phyloP scores from a whole-genome alignment of 2,797 vertebrate species.

The Anguilla obscura region DNA sequence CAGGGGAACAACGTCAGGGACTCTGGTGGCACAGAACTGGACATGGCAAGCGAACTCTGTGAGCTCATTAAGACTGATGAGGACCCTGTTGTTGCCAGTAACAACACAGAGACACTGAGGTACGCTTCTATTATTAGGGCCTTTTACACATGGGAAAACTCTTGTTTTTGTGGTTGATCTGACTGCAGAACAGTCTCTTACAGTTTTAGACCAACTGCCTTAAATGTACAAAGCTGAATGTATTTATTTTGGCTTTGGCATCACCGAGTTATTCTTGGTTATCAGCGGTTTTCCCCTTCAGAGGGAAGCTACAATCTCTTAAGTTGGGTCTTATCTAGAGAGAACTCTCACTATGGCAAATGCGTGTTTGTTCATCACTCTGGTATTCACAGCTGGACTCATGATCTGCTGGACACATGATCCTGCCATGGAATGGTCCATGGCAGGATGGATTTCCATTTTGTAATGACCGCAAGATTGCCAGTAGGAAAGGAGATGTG shows the following conservation, averaged over 20 bases:
- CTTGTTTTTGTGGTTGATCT: conserved; percentile 45
- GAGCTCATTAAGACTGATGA: conserved; percentile 42
- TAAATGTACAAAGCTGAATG: conserved; percentile 53
- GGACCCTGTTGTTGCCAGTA: conserved; percentile 42
- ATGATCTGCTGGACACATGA: not conserved
- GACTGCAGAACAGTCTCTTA: conserved; percentile 47
- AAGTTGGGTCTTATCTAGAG: not conserved
- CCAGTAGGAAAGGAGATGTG: not conserved
- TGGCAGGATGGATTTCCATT: not conserved
- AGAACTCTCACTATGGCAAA: not conserved
- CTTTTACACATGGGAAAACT: conserved; percentile 38
- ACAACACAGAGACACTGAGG: conserved; percentile 61
- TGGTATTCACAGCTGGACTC: not conserved
- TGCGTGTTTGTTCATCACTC: not conserved
- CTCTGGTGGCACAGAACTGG: conserved; percentile 41
- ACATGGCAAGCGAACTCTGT: conserved; percentile 35
- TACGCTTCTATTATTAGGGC: conserved; percentile 62
- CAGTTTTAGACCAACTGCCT: conserved; percentile 51
- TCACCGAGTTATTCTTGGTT: not conserved
- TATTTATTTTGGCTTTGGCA: not conserved
- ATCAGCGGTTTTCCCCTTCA: not conserved
- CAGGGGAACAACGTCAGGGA: conserved; percentile 34
- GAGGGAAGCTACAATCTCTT: not conserved
- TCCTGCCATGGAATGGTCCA: not conserved
- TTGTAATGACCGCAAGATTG: not conserved